phyloP scores from a whole-genome alignment of 2,888 invertebrate species.

The Tigriopus californicus region DNA sequence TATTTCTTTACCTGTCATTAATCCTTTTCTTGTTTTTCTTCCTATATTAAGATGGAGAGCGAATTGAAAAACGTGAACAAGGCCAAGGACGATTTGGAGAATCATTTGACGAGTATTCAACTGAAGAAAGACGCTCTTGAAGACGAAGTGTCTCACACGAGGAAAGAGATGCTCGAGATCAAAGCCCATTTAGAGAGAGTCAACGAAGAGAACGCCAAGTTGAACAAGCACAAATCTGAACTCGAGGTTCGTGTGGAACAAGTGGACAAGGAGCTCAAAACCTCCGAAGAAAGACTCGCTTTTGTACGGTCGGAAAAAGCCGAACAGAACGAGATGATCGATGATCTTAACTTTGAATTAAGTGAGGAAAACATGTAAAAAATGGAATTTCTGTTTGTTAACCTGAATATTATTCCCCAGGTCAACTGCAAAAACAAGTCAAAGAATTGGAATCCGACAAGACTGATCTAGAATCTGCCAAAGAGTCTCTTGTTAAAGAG shows the following conservation, averaged over 20 bases:
- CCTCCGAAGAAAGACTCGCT: background rate
- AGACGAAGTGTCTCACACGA: background rate
- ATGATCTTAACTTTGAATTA: background rate
- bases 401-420: too few relatives aligned
- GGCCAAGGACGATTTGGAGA: constrained; percentile 4
- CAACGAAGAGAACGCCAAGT: background rate
- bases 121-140: constrained; percentile 13
- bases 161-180: background rate
- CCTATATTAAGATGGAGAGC: background rate
- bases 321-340: background rate
- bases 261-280: background rate
- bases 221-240: constrained; percentile 5
- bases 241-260: background rate
- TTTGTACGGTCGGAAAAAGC: background rate
- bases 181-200: background rate
- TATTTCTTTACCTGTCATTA: too few relatives aligned
- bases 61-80: background rate
- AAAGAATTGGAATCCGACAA: too few relatives aligned
- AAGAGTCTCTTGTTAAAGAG: too few relatives aligned
- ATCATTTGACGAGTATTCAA: background rate
- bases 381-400: background rate
- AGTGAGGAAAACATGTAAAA: background rate
- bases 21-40: too few relatives aligned
- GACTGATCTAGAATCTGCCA: too few relatives aligned
- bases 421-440: too few relatives aligned